Evolutionary conservation across 2,113 vertebrate species (phyloP), one percentile per base, ranked within the genome.

Genomic region (Muntiacus reevesi): DNA sequence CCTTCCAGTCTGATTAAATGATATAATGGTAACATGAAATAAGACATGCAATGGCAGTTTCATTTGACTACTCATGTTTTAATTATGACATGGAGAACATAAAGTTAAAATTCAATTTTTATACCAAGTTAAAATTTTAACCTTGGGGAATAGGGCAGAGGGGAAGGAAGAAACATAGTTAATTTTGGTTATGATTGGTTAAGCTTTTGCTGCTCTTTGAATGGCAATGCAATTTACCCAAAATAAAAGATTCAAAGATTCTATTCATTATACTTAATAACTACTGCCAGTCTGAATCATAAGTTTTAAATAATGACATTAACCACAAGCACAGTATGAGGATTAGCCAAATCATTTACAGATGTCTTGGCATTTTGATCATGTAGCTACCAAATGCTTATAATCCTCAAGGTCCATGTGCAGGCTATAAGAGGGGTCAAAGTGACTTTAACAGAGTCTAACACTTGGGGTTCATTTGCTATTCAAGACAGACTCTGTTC

Each of bases 321-420:
- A 95, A 87, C 45, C 40, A 87, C 16, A 93, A 91, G 45, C 30
- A 97, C 71, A 81, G n/a, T 45, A 82, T 83, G 76, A 96, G 47
- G 55, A 95, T 87, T 89, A 97, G 76, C 50, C 82, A 96, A 97
- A 89, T 89, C 59, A 95, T 97, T 87, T 95, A 89, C 60, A 93
- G 74, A 87, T 78, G 87, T 84, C 36, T 95, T 96, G 83, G 71
- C 86, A 95, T 94, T 93, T 97, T 93, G 52, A 57, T 95, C 82
- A 89, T 25, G 15, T 28, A 96, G 57, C 74, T 97, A 43, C 54
- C 59, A 88, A 95, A 84, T 62, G 57, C 30, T 94, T 91, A 55
- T 71, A 84, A 95, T 93, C 78, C 67, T 92, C 23, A 78, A 92
- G 87, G 92, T 50, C 54, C 45, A 8, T 43, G 36, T 57, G 27